Evolutionary conservation across 2,888 invertebrate genomes (phyloP).

Genomic region (Pediacus dermestoides): DNA sequence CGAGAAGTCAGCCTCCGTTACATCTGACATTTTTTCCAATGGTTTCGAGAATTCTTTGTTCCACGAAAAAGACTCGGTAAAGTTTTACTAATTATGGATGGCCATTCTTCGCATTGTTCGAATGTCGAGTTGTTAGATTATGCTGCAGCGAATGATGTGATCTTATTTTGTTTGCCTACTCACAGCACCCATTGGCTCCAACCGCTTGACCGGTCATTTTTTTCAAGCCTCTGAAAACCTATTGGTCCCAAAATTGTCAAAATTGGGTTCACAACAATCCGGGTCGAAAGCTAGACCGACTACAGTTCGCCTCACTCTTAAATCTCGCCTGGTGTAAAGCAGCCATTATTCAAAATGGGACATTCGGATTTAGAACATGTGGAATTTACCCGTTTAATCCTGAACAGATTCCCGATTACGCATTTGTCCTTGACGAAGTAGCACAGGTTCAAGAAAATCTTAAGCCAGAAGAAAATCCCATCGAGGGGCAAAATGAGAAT

Average conservation of each 20-base stretch:
- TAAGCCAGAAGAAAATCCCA: no score
- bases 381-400: constrained; percentile 13
- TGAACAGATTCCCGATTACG: no score
- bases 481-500: no score
- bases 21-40: constrained; percentile 10
- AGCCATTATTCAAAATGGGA: constrained; percentile 14
- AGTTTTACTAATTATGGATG: constrained; percentile 31
- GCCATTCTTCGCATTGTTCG: constrained; percentile 29
- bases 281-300: no score
- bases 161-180: constrained; percentile 27
- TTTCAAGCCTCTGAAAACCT: constrained; percentile 33
- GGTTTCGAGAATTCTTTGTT: constrained; percentile 27
- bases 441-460: no score
- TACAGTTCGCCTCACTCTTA: constrained; percentile 7
- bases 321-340: constrained; percentile 15
- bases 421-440: no score
- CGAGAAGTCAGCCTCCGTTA: constrained; percentile 14
- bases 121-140: constrained; percentile 26
- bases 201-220: constrained; percentile 24
- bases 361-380: constrained; percentile 14
- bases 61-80: constrained; percentile 29
- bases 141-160: constrained; percentile 29
- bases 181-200: constrained; percentile 26
- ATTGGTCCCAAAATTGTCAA: constrained; percentile 14
- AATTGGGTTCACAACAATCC: constrained; percentile 9